Percentiles rank a stretch among this genome's conserved stretches.
Conservation (phyloP, 2,888 invertebrate species). For the Harpalus rubripes region DNA sequence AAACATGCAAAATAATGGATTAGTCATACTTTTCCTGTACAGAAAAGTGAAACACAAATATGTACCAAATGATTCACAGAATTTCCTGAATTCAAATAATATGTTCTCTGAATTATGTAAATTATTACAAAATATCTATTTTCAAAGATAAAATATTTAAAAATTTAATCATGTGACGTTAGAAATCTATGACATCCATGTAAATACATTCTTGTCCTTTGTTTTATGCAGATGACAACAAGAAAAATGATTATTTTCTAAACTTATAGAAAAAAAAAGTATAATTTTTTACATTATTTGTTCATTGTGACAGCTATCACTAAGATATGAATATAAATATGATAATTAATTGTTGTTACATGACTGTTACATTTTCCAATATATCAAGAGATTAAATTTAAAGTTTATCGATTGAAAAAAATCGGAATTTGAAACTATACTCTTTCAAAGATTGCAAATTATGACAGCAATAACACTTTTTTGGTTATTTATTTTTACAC, state of each 20-base stretch:
- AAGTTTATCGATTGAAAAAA: too few species aligned
- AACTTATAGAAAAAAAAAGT: too few species aligned
- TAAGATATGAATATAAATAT: too few species aligned
- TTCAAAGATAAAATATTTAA: background rate
- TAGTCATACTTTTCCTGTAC: background rate
- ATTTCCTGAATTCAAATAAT: background rate
- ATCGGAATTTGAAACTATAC: too few species aligned
- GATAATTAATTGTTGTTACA: too few species aligned
- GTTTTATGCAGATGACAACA: background rate
- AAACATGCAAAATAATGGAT: background rate
- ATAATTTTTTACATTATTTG: too few species aligned
- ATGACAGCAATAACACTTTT: too few species aligned
- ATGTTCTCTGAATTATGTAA: background rate
- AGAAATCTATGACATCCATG: background rate
- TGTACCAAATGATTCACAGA: background rate
- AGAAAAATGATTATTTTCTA: background rate
- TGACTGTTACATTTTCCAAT: too few species aligned
- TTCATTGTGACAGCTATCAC: too few species aligned
- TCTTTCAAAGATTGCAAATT: too few species aligned
- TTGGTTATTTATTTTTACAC: too few species aligned
- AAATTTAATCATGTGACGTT: background rate
- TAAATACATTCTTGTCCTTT: constrained; percentile 3
- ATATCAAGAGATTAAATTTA: too few species aligned
- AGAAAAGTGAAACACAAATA: background rate
- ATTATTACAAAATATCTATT: background rate